Base-by-base conservation (phyloP, 2,113 vertebrate genomes). In the Carollia perspicillata region DNA sequence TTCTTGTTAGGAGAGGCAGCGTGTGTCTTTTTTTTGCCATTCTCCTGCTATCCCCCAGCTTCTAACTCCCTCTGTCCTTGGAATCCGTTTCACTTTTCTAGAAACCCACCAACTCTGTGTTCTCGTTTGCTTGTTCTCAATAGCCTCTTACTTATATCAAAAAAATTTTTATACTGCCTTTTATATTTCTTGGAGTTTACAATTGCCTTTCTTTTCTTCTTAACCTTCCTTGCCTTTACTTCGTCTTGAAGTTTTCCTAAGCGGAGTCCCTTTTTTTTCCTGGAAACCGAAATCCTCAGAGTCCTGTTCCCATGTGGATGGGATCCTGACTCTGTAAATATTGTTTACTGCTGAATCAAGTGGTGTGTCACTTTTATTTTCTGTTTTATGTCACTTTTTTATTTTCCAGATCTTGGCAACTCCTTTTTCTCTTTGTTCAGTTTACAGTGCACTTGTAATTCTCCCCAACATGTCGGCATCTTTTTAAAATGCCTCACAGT, bases 201-300 rank as follows among this genome's bases (percentile, higher is more conserved):
- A 20, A 0, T 93, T 71, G 37, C 71, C 79, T 89, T 84, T 77
- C 37, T 42, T 37, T 84, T 89, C 51, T 26, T 49, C 42, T 44
- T 89, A 42, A 42, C 30, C 53, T 71, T 89, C 60, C 35, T 83
- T 83, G 23, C 30, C 37, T 91, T 95, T 91, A 49, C 74, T 71
- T 93, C 85, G 10, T 78, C n/a, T 81, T 85, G 40, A 66, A 81
- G 3, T 72, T 84, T 94, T 96, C 90, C 66, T 77, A 35, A 78
- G 44, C 17, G 1, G 5, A 79, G 17, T 81, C 42, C 12, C 60
- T 22, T 18, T 55, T 47, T 88, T 53, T 42, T 6, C 35, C 30
- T 79, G 22, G 79, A 90, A 90, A 83, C 26, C 44, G 44, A 77
- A 26, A 81, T 92, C 33, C 68, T 80, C 37, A 69, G 17, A 3